Evolutionary conservation across 2,888 invertebrate genomes (phyloP).

Genomic region (Oligia fasciuncula): DNA sequence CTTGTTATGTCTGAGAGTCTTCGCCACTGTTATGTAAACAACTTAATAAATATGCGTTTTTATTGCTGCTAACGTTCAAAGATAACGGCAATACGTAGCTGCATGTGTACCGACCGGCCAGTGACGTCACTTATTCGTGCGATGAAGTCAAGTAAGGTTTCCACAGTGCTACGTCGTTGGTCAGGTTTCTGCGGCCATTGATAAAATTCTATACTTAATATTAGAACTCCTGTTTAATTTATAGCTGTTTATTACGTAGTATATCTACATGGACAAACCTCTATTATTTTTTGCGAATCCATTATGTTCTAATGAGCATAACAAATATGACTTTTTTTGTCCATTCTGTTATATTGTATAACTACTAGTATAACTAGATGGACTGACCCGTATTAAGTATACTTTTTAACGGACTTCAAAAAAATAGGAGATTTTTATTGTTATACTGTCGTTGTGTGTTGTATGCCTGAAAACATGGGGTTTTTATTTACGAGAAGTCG

Average conservation of each 20-base stretch:
- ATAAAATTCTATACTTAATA: neutral
- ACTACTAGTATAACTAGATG: too few relatives aligned
- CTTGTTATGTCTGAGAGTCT: neutral
- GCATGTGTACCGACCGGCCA: neutral
- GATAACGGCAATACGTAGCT: neutral
- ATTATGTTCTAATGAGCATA: too few relatives aligned
- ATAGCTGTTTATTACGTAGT: too few relatives aligned
- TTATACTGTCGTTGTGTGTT: neutral
- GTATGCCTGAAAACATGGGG: neutral
- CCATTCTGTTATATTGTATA: too few relatives aligned
- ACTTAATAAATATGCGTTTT: neutral
- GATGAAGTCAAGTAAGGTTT: constrained; percentile 1
- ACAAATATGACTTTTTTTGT: too few relatives aligned
- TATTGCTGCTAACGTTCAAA: neutral
- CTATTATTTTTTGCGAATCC: too few relatives aligned
- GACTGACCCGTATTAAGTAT: too few relatives aligned
- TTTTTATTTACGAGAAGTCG: neutral
- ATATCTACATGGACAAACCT: too few relatives aligned
- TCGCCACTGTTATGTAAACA: neutral
- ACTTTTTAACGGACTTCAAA: neutral
- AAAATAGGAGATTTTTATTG: neutral
- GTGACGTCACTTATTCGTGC: constrained; percentile 26
- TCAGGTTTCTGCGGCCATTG: constrained; percentile 15
- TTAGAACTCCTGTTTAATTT: too few relatives aligned
- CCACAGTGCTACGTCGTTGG: neutral